Base-by-base conservation (phyloP, 1,140 invertebrate genomes). In the Luehdorfia chinensis region DNA sequence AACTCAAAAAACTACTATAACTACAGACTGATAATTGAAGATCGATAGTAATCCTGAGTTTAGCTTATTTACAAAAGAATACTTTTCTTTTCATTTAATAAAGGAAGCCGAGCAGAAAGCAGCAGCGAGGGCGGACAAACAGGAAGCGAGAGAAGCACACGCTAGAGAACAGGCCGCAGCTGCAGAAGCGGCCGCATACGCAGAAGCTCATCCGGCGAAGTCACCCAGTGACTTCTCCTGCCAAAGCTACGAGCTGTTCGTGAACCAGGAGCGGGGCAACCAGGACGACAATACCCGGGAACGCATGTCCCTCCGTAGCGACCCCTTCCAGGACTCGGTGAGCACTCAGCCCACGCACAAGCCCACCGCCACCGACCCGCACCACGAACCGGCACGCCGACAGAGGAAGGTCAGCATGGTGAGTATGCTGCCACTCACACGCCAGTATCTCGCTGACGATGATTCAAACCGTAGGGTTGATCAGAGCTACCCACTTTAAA, bases 371-470 rank as follows among this genome's bases (percentile, higher is more conserved):
- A 64, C 61, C 75, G 75, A 89, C 72, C 79, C 87, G 87, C 89
- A 88, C 85, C 84, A 90, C 88, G 83, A 87, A 66, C 64, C 85
- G 74, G 87, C 84, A 84, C 88, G 88, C 73, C 88, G 88, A 34
- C 68, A 92, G 67, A 91, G 95, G 87, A 97, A 96, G 94, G 95
- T 96, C 89, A 95, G 94, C 89, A 92, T 93, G 90, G 93, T 94
- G 92, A 94, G 93, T 94, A 89, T 84, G 76, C 69, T n/a, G n/a
- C 59, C 44, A 55, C 52, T 34, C 44, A 60, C 66, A 66, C 69
- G 50, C 60, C 31, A 18, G 18, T 52, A 39, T 47, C 55, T 47
- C 65, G 60, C 76, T 73, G 75, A 65, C 68, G 73, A 79, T 78
- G 63, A 66, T 79, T 84, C 66, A 57, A 59, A 18, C 27, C 4